These are phyloP conservation scores for Oeneis ivallda DNA, from an alignment of 2,888 invertebrate species.

Conservation along the genomic window DNA sequence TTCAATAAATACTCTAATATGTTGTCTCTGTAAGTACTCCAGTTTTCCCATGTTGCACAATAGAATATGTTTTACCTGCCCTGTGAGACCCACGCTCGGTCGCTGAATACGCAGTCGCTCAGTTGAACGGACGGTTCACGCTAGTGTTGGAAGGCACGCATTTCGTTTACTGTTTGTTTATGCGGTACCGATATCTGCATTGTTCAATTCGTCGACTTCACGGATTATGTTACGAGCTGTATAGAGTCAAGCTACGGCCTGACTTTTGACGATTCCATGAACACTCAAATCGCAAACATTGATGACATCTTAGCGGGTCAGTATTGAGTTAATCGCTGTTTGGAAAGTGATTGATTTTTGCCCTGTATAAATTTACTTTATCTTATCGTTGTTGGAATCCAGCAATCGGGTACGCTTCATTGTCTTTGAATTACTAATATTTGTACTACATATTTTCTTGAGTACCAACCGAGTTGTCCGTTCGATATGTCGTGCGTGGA, in stretches of 20 bases:
- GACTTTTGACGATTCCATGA: conserved; percentile 57
- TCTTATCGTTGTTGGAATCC: conserved; percentile 64
- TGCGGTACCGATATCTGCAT: conserved; percentile 20
- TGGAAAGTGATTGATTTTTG: conserved; percentile 26
- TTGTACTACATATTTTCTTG: conserved; percentile 44
- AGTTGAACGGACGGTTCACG: conserved; percentile 58
- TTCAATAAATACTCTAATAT: conserved; percentile 47
- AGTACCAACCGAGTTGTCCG: conserved; percentile 51
- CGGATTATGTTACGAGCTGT: conserved; percentile 20
- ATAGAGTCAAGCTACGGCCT: conserved; percentile 6
- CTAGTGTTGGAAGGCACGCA: conserved; percentile 50
- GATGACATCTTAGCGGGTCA: conserved; percentile 60
- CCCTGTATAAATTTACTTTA: conserved; percentile 44
- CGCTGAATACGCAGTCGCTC: conserved; percentile 62
- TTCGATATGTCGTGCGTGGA: conserved; percentile 48
- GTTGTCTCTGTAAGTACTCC: conserved; percentile 58
- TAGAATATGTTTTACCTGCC: conserved; percentile 69
- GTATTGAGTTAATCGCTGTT: conserved; percentile 36
- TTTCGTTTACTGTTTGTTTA: conserved; percentile 27
- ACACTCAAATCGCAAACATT: conserved; percentile 52
- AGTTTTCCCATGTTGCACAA: conserved; percentile 75
- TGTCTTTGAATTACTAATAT: conserved; percentile 40
- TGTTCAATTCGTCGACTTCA: conserved; percentile 37
- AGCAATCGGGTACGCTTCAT: conserved; percentile 51
- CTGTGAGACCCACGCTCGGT: conserved; percentile 53